Evolutionary conservation across 2,113 vertebrate genomes (phyloP).

Genomic region (Cynopterus brachyotis): DNA sequence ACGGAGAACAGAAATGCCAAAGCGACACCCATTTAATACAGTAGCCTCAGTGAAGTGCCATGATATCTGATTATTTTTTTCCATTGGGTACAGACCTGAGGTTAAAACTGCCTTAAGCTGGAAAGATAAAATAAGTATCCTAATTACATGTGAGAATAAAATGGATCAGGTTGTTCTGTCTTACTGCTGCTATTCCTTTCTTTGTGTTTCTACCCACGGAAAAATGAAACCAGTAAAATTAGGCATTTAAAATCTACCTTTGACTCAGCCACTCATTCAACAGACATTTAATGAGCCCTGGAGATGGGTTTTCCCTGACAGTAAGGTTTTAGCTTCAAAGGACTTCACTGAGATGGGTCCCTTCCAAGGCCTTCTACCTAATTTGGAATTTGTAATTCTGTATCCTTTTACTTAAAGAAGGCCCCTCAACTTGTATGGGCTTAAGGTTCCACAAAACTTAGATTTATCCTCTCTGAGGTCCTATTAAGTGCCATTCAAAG

Average conservation of each 20-base stretch:
- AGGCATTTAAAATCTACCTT: neutral
- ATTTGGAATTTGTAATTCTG: neutral
- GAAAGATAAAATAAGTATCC: conserved; percentile 3
- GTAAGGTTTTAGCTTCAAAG: neutral
- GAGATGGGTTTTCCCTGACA: neutral
- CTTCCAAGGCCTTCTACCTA: neutral
- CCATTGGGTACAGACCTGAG: neutral
- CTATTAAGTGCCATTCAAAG: neutral
- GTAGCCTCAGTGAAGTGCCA: accelerated
- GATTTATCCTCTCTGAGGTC: neutral
- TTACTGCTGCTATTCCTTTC: neutral
- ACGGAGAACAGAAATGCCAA: neutral
- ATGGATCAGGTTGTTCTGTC: neutral
- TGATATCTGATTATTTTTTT: neutral
- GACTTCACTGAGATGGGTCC: too few species aligned
- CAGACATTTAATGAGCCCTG: neutral
- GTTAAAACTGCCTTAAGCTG: neutral
- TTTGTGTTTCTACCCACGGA: neutral
- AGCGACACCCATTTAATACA: neutral
- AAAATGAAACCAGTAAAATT: conserved; percentile 26
- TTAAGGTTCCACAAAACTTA: neutral
- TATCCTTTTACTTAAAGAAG: neutral
- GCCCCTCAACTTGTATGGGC: neutral
- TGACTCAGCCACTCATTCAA: neutral
- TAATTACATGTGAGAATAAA: conserved; percentile 23